Conservation (phyloP, 2,888 invertebrate genomes). For the Lymantria dispar region DNA sequence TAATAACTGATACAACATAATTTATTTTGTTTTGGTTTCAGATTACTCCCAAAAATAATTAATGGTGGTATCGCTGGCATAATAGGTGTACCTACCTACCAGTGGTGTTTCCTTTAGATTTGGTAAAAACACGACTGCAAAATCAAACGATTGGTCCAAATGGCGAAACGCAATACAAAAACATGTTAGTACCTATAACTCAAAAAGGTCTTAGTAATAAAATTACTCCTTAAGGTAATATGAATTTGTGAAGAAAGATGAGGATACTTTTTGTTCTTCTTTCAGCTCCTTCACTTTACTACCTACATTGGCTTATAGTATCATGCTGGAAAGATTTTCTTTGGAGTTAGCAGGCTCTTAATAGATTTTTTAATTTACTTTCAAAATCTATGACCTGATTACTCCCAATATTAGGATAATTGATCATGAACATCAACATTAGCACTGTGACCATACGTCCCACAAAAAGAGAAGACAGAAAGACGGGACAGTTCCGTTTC, state of each 20-base stretch:
- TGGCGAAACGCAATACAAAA: constrained; percentile 95
- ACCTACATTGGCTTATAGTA: no score
- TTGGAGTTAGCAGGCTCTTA: no score
- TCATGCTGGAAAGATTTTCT: no score
- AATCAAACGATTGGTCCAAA: constrained; percentile 96
- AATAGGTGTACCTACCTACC: constrained; percentile 98
- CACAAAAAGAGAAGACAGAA: no score
- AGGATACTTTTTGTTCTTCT: not conserved
- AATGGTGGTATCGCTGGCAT: constrained; percentile 99
- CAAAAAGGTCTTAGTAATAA: not conserved
- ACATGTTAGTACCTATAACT: constrained; percentile 87
- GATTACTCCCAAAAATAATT: constrained; percentile 86
- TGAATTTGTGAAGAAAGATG: not conserved
- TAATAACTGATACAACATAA: not conserved
- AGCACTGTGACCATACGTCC: no score
- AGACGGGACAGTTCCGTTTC: no score
- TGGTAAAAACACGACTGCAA: constrained; percentile 98
- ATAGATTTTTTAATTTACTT: no score
- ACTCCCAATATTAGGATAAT: no score
- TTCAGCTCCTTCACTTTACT: no score
- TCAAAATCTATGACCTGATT: no score
- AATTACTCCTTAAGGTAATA: not conserved
- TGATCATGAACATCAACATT: no score
- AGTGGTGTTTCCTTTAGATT: constrained; percentile 97
- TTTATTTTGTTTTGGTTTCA: not conserved